Percentiles rank a stretch among this genome's conserved stretches.
These are phyloP conservation scores for Cenopis cana DNA, from an alignment of 2,888 invertebrate species.

Conservation along the genomic window DNA sequence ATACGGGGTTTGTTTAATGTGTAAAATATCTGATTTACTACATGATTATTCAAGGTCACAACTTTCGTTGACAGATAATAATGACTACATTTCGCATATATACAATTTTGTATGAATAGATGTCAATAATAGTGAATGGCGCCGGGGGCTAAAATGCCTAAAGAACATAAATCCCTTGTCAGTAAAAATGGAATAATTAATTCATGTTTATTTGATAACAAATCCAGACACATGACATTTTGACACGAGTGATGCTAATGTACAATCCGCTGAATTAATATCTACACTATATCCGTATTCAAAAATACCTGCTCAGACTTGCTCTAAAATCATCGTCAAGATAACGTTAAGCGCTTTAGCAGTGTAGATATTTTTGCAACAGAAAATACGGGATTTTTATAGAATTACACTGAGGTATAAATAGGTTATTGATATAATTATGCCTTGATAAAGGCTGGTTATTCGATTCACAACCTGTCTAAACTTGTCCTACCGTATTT, in stretches of 20 bases:
- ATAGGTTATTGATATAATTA: neutral
- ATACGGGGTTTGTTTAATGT: too few species aligned
- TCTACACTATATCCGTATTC: too few species aligned
- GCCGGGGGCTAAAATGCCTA: neutral
- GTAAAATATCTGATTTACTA: neutral
- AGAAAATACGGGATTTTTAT: neutral
- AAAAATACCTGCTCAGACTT: too few species aligned
- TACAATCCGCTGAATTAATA: neutral
- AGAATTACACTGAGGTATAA: too few species aligned
- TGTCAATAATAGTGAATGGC: neutral
- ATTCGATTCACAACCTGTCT: neutral
- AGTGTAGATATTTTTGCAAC: neutral
- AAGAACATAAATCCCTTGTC: neutral
- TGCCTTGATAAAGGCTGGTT: neutral
- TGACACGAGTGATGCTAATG: neutral
- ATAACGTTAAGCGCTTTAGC: neutral
- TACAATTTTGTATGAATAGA: neutral
- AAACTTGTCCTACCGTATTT: too few species aligned
- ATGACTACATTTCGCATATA: conserved; percentile 9
- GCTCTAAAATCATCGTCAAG: neutral
- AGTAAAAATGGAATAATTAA: neutral
- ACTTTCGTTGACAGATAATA: conserved; percentile 20
- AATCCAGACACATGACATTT: neutral
- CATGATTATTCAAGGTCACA: conserved; percentile 3
- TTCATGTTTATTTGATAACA: too few species aligned